Evolutionary conservation across 2,888 invertebrate species (phyloP).

Genomic region (Physocephala rufipes): DNA sequence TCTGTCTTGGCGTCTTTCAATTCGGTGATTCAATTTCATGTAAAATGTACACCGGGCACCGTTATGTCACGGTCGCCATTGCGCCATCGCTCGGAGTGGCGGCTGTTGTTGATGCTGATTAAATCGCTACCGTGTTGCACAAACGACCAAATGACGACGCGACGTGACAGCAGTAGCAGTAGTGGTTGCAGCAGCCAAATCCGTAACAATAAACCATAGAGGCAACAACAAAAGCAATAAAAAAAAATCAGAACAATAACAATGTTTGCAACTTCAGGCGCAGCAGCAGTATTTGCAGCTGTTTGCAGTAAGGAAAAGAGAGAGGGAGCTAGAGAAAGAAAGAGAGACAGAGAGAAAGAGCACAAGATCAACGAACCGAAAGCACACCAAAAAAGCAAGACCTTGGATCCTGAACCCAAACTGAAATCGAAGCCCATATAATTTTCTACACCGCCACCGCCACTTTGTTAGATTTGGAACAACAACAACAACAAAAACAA

Average conservation of each 20-base stretch:
- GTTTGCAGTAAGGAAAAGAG: not conserved
- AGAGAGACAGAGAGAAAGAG: not conserved
- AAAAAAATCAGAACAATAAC: too few species aligned
- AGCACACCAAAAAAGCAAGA: constrained; percentile 14
- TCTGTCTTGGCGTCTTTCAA: not conserved
- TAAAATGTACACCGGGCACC: not conserved
- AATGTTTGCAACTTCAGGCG: too few species aligned
- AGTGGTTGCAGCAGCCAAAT: constrained; percentile 44
- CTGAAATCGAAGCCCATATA: constrained; percentile 6
- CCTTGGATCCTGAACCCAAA: constrained; percentile 32
- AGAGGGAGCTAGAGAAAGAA: too few species aligned
- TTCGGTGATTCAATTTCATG: not conserved
- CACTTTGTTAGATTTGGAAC: not conserved
- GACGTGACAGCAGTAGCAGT: constrained; percentile 41
- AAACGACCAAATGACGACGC: too few species aligned
- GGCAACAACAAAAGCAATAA: constrained; percentile 42
- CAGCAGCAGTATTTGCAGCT: too few species aligned
- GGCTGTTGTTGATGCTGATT: constrained; percentile 44
- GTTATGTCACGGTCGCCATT: constrained; percentile 44
- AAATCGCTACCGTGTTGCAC: constrained; percentile 46
- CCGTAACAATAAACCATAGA: constrained; percentile 46
- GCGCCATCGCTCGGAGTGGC: constrained; percentile 31
- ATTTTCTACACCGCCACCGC: constrained; percentile 1
- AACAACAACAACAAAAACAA: not conserved
- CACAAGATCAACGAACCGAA: not conserved